Conservation (phyloP, 2,113 vertebrate species). For the Corynorhinus townsendii region DNA sequence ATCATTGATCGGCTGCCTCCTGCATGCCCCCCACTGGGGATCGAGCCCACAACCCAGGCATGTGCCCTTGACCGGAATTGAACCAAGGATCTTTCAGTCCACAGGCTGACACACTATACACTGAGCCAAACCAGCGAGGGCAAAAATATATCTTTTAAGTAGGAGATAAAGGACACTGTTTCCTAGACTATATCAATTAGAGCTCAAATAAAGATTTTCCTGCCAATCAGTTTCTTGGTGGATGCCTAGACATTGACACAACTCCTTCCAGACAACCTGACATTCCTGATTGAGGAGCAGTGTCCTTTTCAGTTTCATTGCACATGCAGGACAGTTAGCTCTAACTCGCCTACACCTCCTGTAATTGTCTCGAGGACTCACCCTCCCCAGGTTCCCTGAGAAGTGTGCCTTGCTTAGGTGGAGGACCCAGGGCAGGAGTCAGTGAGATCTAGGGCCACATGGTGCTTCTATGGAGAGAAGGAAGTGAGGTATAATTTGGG, state of each 20-base stretch:
- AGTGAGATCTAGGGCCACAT: fast-evolving
- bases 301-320: fast-evolving
- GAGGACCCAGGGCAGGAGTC: background rate
- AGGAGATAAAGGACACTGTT: no score
- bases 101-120: no score
- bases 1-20: no score
- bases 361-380: fast-evolving
- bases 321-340: fast-evolving
- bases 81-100: no score
- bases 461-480: background rate
- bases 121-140: no score
- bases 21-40: no score
- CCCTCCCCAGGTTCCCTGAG: background rate
- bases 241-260: fast-evolving
- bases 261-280: background rate
- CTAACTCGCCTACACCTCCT: fast-evolving
- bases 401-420: background rate
- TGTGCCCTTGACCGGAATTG: no score
- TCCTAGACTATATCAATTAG: fast-evolving
- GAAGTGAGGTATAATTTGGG: background rate
- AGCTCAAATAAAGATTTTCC: background rate
- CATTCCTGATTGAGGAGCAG: fast-evolving
- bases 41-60: no score
- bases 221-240: background rate
- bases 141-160: background rate